phyloP scores from a whole-genome alignment of 2,113 vertebrate genomes.

The Barnardius zonarius region DNA sequence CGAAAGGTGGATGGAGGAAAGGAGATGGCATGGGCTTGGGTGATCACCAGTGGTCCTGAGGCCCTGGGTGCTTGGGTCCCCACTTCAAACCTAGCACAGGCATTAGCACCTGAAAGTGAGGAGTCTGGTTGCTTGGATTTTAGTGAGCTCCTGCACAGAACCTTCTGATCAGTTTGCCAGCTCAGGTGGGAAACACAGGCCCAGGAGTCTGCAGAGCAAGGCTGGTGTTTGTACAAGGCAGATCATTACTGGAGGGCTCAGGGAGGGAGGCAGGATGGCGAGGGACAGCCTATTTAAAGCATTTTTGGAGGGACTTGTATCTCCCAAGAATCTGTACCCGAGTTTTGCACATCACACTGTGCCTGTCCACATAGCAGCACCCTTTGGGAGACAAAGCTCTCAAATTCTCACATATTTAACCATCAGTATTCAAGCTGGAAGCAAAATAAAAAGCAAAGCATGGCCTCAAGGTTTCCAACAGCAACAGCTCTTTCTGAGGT shows the following conservation, averaged over 20 bases:
- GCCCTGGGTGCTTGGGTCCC: neutral
- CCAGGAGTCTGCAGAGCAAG: neutral
- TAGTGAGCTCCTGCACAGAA: neutral
- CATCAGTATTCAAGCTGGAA: neutral
- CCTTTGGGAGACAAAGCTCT: neutral
- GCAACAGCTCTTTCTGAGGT: neutral
- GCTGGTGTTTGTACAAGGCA: neutral
- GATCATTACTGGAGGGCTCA: neutral
- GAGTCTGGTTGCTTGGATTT: neutral
- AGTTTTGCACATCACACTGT: neutral
- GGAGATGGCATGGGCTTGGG: neutral
- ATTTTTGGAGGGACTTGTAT: neutral
- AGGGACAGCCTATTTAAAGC: neutral
- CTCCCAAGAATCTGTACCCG: neutral
- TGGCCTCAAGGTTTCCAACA: neutral
- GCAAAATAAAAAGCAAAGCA: neutral
- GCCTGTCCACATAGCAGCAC: neutral
- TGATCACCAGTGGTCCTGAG: neutral
- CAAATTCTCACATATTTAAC: neutral
- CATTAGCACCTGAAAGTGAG: neutral
- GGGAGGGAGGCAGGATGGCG: accelerated
- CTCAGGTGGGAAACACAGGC: neutral
- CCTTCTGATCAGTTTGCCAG: neutral
- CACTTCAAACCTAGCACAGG: neutral
- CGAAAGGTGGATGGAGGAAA: neutral